Base-by-base conservation (phyloP, 92 coral and sea anemone species). In the Heteractis magnifica region DNA sequence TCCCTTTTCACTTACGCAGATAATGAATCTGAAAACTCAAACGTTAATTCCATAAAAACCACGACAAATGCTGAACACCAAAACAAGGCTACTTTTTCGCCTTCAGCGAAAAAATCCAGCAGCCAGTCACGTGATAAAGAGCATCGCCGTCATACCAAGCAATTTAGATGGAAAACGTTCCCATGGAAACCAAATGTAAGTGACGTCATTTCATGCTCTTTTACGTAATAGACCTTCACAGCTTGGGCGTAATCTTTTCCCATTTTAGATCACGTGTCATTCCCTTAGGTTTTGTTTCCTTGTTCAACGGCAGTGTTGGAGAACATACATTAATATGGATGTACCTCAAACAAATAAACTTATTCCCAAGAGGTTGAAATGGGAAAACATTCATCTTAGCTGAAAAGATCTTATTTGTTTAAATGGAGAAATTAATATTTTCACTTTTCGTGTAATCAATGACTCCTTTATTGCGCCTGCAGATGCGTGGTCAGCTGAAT, bases 401-500 rank as follows among this genome's bases (percentile, higher is more conserved):
- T 4, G 64, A 12, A 58, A 58, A 12, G n/a, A 58, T 13, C 4
- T 12, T 12, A 58, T 58, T 5, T 58, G 13, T 58, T 58, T 13
- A 6, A 12, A 5, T 12, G 64, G 16, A 12, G 26, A 12, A 15
- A 5, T 5, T 58, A 1, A 12, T 58, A 58, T 58, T 5, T 58
- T 58, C 5, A 56, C 16, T 12, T n/a, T 12, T 3, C 64, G 16
- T n/a, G 16, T 58, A 58, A 58, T 13, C 4, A 15, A 15, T 1
- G n/a, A 55, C 6, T 34, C 7, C 3, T 79, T 56, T 55, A 8
- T 49, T 78, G 83, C 77, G 72, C 52, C 79, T 75, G 20, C 71
- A 96, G 99, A 92, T 96, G 92, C 87, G 87, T 79, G 99, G 99
- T 53, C 82, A 84, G 75, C 93, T 96, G 56, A 96, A 96, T 79